These are phyloP conservation scores for Drosophila seguyi DNA, from an alignment of 1,140 invertebrate species.

Conservation along the genomic window DNA sequence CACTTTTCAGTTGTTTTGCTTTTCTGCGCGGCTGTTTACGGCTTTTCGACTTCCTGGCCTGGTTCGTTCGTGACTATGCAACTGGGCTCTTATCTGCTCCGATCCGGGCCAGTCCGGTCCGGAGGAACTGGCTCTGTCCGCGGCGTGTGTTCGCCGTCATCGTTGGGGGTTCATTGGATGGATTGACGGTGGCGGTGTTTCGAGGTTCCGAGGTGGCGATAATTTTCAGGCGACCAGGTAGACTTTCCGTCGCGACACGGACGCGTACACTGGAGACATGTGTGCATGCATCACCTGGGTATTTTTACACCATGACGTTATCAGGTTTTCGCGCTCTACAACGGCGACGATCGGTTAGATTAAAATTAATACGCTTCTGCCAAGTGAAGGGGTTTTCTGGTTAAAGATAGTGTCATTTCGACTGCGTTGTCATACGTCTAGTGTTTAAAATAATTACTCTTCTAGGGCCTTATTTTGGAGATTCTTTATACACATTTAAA, in stretches of 20 bases:
- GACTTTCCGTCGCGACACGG: conserved; percentile 50
- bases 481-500: neutral
- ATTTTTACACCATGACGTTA: conserved; percentile 56
- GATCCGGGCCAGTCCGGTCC: neutral
- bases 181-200: neutral
- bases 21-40: conserved; percentile 41
- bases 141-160: conserved; percentile 32
- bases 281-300: conserved; percentile 44
- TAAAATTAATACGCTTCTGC: conserved; percentile 16
- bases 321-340: conserved; percentile 11
- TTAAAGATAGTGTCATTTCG: conserved; percentile 10
- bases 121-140: conserved; percentile 20
- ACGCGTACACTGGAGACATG: conserved; percentile 1
- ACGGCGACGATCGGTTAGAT: conserved; percentile 33
- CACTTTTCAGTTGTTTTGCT: conserved; percentile 18
- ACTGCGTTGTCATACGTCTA: neutral
- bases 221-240: conserved; percentile 17
- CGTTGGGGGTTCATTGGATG: conserved; percentile 14
- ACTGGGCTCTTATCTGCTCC: conserved; percentile 55
- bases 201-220: conserved; percentile 10
- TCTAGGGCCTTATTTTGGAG: too few species aligned
- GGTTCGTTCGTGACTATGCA: conserved; percentile 65
- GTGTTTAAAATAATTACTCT: neutral
- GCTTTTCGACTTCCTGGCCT: conserved; percentile 67
- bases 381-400: conserved; percentile 29